A percentile compares a stretch with the other conserved stretches of the same genome.
These are phyloP conservation scores for Keiferia lycopersicella DNA, from an alignment of 2,888 invertebrate genomes.

Conservation along the genomic window DNA sequence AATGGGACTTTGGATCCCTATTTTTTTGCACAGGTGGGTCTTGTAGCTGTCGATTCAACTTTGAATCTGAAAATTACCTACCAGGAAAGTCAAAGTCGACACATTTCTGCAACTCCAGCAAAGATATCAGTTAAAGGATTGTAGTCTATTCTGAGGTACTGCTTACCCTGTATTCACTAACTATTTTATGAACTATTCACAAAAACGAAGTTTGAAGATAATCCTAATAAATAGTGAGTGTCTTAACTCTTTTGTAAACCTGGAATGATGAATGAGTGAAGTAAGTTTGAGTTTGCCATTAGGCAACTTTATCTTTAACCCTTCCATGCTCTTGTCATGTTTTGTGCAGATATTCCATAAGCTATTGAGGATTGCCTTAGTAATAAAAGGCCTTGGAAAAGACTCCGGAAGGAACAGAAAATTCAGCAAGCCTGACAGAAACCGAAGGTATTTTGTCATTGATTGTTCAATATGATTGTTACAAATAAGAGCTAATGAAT, in stretches of 20 bases:
- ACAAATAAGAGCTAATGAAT: too few species aligned
- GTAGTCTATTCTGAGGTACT: not conserved
- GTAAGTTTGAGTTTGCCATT: not conserved
- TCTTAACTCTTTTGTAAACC: not conserved
- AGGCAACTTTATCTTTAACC: not conserved
- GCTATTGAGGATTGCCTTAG: not conserved
- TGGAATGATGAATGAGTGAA: not conserved
- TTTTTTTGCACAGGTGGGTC: not conserved
- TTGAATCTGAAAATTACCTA: not conserved
- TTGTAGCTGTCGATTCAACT: not conserved
- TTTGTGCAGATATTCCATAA: conserved; percentile 1
- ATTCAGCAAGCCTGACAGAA: not conserved
- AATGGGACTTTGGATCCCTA: not conserved
- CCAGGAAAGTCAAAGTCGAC: too few species aligned
- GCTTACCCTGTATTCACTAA: not conserved
- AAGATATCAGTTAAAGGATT: not conserved
- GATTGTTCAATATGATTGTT: too few species aligned
- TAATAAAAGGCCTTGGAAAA: not conserved
- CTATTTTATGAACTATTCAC: not conserved
- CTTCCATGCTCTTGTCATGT: not conserved
- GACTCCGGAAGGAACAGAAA: not conserved
- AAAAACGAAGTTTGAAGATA: not conserved
- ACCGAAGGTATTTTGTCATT: not conserved
- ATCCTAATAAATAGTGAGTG: not conserved
- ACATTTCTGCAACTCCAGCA: not conserved